Evolutionary conservation across 2,888 invertebrate genomes (phyloP), one percentile per base, ranked within the genome.

Genomic region (Leptinotarsa tumamoca): DNA sequence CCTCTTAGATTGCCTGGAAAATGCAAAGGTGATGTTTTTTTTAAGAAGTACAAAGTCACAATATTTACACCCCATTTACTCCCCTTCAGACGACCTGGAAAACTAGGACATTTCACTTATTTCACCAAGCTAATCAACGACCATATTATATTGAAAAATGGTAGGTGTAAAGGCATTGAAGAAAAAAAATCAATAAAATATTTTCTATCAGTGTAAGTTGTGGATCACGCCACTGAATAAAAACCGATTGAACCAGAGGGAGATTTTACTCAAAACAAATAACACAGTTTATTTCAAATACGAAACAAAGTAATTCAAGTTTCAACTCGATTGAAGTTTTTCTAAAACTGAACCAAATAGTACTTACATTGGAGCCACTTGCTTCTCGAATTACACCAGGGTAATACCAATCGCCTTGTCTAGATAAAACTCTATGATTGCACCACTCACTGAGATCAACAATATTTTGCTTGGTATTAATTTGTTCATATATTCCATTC

Each of bases 391-490:
- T 97, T 75, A 96, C 94, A 72, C 97, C 98, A 13, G 98, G 96
- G 83, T 95, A 93, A 89, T 96, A 96, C 83, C 94, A 91, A 77
- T 93, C 93, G 80, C 94, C 93, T 85, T 94, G 93, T 87, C 95
- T 95, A 61, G 98, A 98, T 83, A 98, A 90, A 77, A 98, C 96
- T 83, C 98, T 91, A 87, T 97, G 97, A 86, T 96, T 95, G 82
- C 94, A 93, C 98, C 98, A 98, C 89, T 98, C 98, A 84, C 94
- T 94, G 83, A 98, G 91, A 90, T 98, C 96, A 80, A 98, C 80
- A 75, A 81, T 79, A 75, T 81, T 84, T 77, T 83, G 82, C 78
- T 83, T 84, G 70, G 76, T 81, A 75, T 76, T 83, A 77, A 52
- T 76, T 67, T 79, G 80, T 80, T 83, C 82, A 76, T 81, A 80